Percentiles rank a stretch among this genome's conserved stretches.
These are phyloP conservation scores for Porites divaricata DNA, from an alignment of 92 coral and sea anemone genomes.

Conservation along the genomic window DNA sequence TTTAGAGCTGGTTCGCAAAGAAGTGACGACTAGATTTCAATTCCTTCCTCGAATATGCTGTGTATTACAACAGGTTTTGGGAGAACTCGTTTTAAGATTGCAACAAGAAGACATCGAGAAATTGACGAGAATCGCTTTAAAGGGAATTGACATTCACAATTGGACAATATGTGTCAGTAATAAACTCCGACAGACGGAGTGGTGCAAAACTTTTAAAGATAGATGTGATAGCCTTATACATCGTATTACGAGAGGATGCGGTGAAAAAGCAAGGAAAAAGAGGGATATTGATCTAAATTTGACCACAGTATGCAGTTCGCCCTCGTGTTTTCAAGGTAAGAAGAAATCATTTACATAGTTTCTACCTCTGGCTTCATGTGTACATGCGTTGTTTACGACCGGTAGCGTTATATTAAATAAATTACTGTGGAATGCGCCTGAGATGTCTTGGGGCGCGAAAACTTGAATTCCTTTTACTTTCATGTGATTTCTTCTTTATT, in stretches of 20 bases:
- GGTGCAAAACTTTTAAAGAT: constrained; percentile 29
- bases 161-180: constrained; percentile 6
- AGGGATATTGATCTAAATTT: constrained; percentile 12
- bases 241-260: constrained; percentile 26
- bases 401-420: constrained; percentile 17
- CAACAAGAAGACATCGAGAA: background rate
- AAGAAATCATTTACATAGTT: background rate
- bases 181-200: constrained; percentile 36
- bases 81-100: constrained; percentile 1
- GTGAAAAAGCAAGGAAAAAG: background rate
- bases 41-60: constrained; percentile 28
- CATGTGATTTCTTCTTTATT: constrained; percentile 3
- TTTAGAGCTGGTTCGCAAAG: constrained; percentile 18
- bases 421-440: constrained; percentile 11
- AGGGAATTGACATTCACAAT: constrained; percentile 3
- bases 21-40: constrained; percentile 4
- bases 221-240: constrained; percentile 14
- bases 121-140: constrained; percentile 20
- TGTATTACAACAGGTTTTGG: constrained; percentile 10
- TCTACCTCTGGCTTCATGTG: background rate
- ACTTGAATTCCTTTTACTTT: background rate
- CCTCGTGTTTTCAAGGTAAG: constrained; percentile 34
- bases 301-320: background rate
- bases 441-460: background rate
- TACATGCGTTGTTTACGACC: constrained; percentile 28